Conservation (phyloP, 2,797 vertebrate species). For the Hoplostethus atlanticus region DNA sequence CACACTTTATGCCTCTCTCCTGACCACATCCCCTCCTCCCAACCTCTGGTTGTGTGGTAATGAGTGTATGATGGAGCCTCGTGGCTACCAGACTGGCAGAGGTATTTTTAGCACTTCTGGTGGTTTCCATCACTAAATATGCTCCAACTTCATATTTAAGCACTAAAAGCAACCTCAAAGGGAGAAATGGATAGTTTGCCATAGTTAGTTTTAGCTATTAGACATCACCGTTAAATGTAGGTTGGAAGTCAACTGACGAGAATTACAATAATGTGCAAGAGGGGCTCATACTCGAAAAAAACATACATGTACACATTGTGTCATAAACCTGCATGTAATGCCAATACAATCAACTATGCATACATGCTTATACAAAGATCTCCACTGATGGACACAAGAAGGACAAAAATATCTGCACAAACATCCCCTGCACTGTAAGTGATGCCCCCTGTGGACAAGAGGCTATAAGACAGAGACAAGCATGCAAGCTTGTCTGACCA, state of each 20-base stretch:
- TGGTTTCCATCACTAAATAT: slow-evolving; percentile 83
- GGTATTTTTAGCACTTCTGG: slow-evolving; percentile 86
- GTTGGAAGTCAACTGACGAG: slow-evolving; percentile 52
- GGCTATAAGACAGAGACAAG: too few relatives aligned
- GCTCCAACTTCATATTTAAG: slow-evolving; percentile 80
- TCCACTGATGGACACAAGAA: too few relatives aligned
- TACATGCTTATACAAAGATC: too few relatives aligned
- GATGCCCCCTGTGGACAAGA: too few relatives aligned
- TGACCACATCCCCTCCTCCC: slow-evolving; percentile 83
- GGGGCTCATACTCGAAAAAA: neutral
- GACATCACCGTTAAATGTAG: slow-evolving; percentile 57
- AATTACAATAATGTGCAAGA: slow-evolving; percentile 33
- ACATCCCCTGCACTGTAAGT: too few relatives aligned
- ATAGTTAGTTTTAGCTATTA: slow-evolving; percentile 75
- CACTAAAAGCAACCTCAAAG: slow-evolving; percentile 77
- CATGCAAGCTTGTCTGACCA: too few relatives aligned
- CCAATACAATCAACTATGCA: too few relatives aligned
- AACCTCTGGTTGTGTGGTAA: slow-evolving; percentile 85
- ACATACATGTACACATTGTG: neutral
- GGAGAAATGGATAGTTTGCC: slow-evolving; percentile 71
- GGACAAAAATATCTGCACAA: too few relatives aligned
- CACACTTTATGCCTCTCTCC: slow-evolving; percentile 44
- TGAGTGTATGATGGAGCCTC: slow-evolving; percentile 83
- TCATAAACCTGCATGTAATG: too few relatives aligned
- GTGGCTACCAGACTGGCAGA: slow-evolving; percentile 83